These are phyloP conservation scores for Diadophis punctatus DNA, from an alignment of 2,113 vertebrate genomes.

Conservation along the genomic window DNA sequence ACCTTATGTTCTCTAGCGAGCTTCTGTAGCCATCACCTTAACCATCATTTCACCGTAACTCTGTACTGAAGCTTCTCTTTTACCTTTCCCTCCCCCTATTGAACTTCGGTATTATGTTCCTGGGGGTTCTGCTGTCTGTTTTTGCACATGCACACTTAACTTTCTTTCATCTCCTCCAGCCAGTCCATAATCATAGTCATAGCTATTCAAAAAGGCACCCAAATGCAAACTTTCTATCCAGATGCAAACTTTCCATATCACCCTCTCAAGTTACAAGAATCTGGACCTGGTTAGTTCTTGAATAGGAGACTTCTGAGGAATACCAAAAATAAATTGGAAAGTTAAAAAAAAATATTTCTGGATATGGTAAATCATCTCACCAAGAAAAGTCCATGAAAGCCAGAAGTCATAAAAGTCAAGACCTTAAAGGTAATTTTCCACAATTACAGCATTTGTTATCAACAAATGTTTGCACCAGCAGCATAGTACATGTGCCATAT, in stretches of 20 bases:
- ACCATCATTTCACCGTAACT: not conserved
- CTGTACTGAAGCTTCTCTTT: not conserved
- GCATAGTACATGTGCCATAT: not conserved
- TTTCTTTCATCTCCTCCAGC: not conserved
- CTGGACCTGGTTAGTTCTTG: not conserved
- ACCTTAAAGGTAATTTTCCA: not conserved
- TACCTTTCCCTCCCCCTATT: not conserved
- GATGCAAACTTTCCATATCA: not conserved
- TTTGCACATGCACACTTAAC: not conserved
- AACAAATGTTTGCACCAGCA: not conserved
- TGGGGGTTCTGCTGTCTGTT: not conserved
- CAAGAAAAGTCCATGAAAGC: not conserved
- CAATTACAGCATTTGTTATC: not conserved
- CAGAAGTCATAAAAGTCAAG: not conserved
- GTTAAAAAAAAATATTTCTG: not conserved
- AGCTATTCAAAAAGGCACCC: not conserved
- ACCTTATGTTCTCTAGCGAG: not conserved
- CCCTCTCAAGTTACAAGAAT: not conserved
- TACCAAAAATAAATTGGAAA: not conserved
- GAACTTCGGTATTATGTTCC: not conserved
- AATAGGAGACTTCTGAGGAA: not conserved
- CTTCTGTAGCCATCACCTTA: not conserved
- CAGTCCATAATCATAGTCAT: not conserved
- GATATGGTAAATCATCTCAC: not conserved
- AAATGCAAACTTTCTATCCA: not conserved